Evolutionary conservation across 2,888 invertebrate species (phyloP), one percentile per base, ranked within the genome.

Genomic region (Capitulum mitella): DNA sequence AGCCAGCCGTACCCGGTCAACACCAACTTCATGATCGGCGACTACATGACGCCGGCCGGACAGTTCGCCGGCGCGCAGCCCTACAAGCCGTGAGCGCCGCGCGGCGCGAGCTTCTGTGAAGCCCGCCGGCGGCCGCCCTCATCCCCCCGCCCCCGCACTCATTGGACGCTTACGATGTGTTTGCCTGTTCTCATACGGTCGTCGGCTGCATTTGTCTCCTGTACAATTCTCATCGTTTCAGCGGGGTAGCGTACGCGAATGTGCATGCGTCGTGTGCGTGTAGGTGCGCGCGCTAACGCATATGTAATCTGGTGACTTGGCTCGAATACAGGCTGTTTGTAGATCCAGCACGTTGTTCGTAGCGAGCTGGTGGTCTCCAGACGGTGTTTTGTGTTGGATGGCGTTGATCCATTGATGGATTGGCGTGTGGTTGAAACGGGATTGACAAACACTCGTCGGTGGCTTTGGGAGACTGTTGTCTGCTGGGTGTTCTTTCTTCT

Each of bases 21-120:
- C 78, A 48, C 37, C 22, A 70, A 64, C 12, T 87, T 91, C 84
- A 92, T 92, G 92, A 92, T 92, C 83, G 92, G 91, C 78, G 92
- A 92, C 85, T 92, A 92, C 85, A 91, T 91, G 81, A 89, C 89
- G 80, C 89, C 90, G 70, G 88, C 32, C 29, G 76, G 88, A 14
- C 29, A 46, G 29, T 70, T 70, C 70, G 40, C 26, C 70, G 22
- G 19, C 70, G 37, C 37, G 1, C 70, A 37, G 37, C 10, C 37
- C 5, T 70, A 70, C 70, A 70, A 70, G 40, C 70, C 29, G 26
- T 70, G 70, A 70, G 26, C 5, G 29, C 8, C 58, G 58, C 22
- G 34, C 19, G n/a, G 34, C 70, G 37, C 37, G n/a, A 32, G 70
- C 70, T 70, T 70, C 70, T 26, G 70, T 70, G 70, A 70, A 70